Base-by-base conservation (phyloP, 2,888 invertebrate genomes). In the Lapara coniferarum region DNA sequence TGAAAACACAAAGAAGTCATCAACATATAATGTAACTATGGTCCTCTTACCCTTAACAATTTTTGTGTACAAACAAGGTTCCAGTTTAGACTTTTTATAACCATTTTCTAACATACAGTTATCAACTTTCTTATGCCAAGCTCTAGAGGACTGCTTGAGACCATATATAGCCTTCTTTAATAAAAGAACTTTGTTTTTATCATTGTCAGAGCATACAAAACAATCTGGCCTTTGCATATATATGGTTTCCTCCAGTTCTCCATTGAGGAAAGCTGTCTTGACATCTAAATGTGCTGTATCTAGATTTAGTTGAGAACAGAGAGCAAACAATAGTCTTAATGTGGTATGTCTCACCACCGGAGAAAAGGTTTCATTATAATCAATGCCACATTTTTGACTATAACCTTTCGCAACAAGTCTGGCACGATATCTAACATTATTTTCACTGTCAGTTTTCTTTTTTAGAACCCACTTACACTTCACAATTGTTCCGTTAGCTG, bases 1-100 rank as follows among this genome's bases (percentile, higher is more conserved):
- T 10, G 69, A 74, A 69, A 63, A 72, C 8, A 72, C 13, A 46
- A 71, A 69, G 53, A 73, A 70, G 66, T 73, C 73, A 73, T 73
- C 71, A n/a, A 73, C 73, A 71, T 68, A 71, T n/a, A 70, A 30
- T 13, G 69, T 56, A 14, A 73, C 55, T 16, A 71, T 59, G 25
- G 55, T 68, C 58, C 14, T n/a, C 10, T 51, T 51, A 12, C 51
- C 25, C n/a, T 67, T 16, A 59, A 12, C 13, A 12, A 10, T 66
- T 71, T 71, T 72, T 1, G 7, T 67, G 67, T 67, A 73, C n/a
- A 71, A 51, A 52, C 71, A 71, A 30, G 69, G 69, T 66, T 72
- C 74, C 51, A 55, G 68, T 55, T 68, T 58, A 37, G 68, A 70
- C 8, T 66, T 71, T 55, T 58, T 66, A 8, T 66, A n/a, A 14